Conservation (phyloP, 2,113 vertebrate genomes). For the Xyrauchen texanus region DNA sequence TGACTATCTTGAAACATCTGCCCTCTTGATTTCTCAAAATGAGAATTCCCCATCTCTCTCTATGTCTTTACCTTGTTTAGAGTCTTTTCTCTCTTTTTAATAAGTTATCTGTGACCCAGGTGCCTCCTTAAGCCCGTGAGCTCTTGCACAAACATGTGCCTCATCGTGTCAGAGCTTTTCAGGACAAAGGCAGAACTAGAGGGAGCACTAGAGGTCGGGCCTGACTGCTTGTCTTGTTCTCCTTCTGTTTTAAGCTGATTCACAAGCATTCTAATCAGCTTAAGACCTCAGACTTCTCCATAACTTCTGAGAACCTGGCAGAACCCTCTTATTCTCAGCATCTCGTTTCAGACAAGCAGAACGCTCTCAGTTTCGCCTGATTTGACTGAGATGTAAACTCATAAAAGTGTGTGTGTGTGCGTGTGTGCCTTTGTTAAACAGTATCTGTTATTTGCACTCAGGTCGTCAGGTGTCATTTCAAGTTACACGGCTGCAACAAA, state of each 20-base stretch:
- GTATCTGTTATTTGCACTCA: conserved; percentile 10
- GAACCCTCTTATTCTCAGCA: neutral
- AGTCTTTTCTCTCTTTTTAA: conserved; percentile 60
- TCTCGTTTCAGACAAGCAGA: conserved; percentile 29
- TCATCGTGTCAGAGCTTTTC: conserved; percentile 82
- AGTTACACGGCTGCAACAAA: conserved; percentile 22
- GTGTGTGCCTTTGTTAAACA: neutral
- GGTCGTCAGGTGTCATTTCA: conserved; percentile 31
- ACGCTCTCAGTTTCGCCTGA: conserved; percentile 28
- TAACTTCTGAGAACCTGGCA: conserved; percentile 45
- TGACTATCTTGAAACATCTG: conserved; percentile 58
- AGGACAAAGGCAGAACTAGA: conserved; percentile 83
- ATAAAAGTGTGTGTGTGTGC: neutral
- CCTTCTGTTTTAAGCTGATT: conserved; percentile 74
- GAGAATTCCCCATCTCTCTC: conserved; percentile 46
- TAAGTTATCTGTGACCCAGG: conserved; percentile 64
- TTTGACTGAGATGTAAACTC: conserved; percentile 30
- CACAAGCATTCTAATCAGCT: conserved; percentile 80
- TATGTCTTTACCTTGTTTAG: conserved; percentile 37
- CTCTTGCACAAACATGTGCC: conserved; percentile 77
- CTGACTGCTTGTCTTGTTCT: conserved; percentile 69
- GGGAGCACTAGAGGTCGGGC: conserved; percentile 81
- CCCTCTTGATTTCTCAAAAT: conserved; percentile 45
- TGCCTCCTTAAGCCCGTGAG: conserved; percentile 66
- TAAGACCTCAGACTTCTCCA: conserved; percentile 57